phyloP scores from a whole-genome alignment of 2,888 invertebrate species.

The Coenonympha arcania region DNA sequence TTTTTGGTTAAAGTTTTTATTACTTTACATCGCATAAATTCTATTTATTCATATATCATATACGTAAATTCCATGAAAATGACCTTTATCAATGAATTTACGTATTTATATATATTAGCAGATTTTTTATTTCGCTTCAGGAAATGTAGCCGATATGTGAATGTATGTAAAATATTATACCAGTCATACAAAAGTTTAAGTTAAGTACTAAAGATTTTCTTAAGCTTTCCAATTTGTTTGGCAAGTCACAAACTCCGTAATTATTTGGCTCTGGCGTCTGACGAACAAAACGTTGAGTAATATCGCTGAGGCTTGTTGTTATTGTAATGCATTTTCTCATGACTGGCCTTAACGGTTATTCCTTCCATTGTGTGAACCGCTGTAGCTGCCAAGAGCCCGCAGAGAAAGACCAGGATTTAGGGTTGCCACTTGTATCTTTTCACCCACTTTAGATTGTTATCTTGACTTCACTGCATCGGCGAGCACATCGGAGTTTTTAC shows the following conservation, averaged over 20 bases:
- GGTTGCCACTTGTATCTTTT: constrained; percentile 6
- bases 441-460: background rate
- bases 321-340: constrained; percentile 69
- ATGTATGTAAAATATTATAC: too few relatives aligned
- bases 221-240: background rate
- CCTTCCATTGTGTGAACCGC: constrained; percentile 62
- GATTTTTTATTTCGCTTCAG: too few relatives aligned
- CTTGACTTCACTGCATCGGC: background rate
- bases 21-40: too few relatives aligned
- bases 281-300: constrained; percentile 56
- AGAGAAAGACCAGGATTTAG: constrained; percentile 55
- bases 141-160: too few relatives aligned
- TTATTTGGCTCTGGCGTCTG: constrained; percentile 47
- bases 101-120: too few relatives aligned
- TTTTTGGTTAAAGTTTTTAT: too few relatives aligned
- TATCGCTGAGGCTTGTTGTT: constrained; percentile 64
- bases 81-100: too few relatives aligned
- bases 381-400: constrained; percentile 65
- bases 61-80: too few relatives aligned
- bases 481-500: too few relatives aligned
- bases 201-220: background rate
- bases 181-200: too few relatives aligned
- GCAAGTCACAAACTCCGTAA: constrained; percentile 36
- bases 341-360: constrained; percentile 71
- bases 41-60: too few relatives aligned